Evolutionary conservation across 2,797 vertebrate genomes (phyloP), one percentile per base, ranked within the genome.

Genomic region (Hypotaenidia philippensis): DNA sequence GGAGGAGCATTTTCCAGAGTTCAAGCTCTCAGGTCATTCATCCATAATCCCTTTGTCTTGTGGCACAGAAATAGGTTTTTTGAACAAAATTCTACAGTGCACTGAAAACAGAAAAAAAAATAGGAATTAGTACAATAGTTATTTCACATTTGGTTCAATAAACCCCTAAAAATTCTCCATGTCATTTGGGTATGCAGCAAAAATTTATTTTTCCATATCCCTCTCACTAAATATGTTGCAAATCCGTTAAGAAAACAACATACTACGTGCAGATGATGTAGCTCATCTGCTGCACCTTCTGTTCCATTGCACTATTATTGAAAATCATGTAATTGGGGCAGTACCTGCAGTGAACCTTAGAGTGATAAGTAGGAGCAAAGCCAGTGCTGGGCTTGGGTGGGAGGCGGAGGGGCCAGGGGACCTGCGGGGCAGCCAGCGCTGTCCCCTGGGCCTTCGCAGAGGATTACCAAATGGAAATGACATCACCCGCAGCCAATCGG

Each of bases 401-500:
- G 92, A 70, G 71, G 79, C 22, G 31, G 86, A 93, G 86, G 50
- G 72, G 52, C 85, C 44, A 70, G 81, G 92, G 84, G 87, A 84
- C 55, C 61, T 72, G 79, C n/a, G 12, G 64, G 71, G 95, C 52
- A 12, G 71, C 77, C 93, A 36, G 86, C 3, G 8, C 50, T 36
- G 77, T 71, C 93, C 75, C 94, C 60, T 50, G 91, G 83, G 93
- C 21, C 60, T 78, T 89, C 13, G 31, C 12, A 2, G n/a, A 22
- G 95, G 91, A 94, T 97, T 97, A 93, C 89, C 96, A 69, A 97
- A 97, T 77, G 93, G 96, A 87, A 92, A 75, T 96, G 91, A 97
- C 96, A 94, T 97, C 97, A 97, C 81, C 93, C 40, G 1, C 91
- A 96, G 95, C 93, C 96, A 96, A 96, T 96, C n/a, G 29, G 16